Conservation (phyloP, 2,888 invertebrate species). For the Callinectes sapidus region DNA sequence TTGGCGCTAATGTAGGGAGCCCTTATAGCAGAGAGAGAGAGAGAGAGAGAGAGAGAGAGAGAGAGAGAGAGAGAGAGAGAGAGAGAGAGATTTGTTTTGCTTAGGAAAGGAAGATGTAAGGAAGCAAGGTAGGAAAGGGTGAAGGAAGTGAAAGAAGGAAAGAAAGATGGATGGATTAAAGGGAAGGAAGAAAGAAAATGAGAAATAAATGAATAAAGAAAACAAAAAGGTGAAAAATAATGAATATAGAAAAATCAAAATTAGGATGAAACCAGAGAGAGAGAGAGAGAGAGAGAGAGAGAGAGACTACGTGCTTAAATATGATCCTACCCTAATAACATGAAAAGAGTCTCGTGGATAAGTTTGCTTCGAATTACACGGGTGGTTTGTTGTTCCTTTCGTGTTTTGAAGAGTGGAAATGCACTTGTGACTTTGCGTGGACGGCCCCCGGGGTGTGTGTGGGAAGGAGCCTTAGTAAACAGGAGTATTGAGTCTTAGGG, state of each 20-base stretch:
- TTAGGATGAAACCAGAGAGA: background rate
- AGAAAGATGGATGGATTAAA: background rate
- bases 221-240: too few species aligned
- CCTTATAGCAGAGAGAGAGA: background rate
- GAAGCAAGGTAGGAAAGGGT: background rate
- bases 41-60: background rate
- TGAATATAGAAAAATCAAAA: background rate
- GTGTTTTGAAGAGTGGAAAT: background rate
- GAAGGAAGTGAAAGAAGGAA: background rate
- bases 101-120: background rate
- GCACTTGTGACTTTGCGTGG: background rate
- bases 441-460: background rate
- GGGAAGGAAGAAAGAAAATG: background rate
- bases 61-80: background rate
- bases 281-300: background rate
- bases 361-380: background rate
- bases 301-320: background rate
- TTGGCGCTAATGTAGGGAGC: background rate
- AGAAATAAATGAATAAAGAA: background rate
- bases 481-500: background rate
- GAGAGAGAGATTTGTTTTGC: background rate
- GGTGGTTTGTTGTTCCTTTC: background rate
- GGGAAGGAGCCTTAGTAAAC: background rate
- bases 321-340: background rate
- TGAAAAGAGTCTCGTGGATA: background rate